phyloP scores from a whole-genome alignment of 1,140 invertebrate species.

The Temnothorax curvispinosus region DNA sequence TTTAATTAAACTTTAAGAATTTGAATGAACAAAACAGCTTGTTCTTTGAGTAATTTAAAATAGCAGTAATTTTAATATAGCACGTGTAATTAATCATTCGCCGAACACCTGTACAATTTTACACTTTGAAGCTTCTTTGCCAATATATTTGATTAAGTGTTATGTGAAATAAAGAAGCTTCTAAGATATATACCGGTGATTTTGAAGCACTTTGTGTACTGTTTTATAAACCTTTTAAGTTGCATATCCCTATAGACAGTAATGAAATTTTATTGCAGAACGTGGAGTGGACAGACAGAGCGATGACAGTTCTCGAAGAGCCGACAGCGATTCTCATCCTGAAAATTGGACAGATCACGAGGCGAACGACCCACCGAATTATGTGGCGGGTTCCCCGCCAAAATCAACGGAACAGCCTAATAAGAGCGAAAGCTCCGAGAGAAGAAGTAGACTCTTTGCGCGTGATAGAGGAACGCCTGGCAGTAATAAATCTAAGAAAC shows the following conservation, averaged over 20 bases:
- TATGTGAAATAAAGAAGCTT: not conserved
- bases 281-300: conserved; percentile 86
- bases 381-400: conserved; percentile 84
- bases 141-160: not conserved
- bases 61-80: not conserved
- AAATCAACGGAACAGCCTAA: conserved; percentile 77
- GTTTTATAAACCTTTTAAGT: not conserved
- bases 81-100: not conserved
- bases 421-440: conserved; percentile 77
- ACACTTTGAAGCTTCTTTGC: not conserved
- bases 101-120: not conserved
- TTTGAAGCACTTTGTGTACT: conserved; percentile 10
- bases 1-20: not conserved
- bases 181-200: not conserved
- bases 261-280: conserved; percentile 82
- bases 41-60: not conserved
- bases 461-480: conserved; percentile 86
- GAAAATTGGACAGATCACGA: conserved; percentile 88
- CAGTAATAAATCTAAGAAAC: conserved; percentile 90
- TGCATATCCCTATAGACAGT: conserved; percentile 34
- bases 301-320: conserved; percentile 88
- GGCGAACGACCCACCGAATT: conserved; percentile 86
- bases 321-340: conserved; percentile 88
- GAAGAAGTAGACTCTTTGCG: conserved; percentile 80
- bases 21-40: not conserved